These are phyloP conservation scores for Oreohelix idahoensis DNA, from an alignment of 1,140 invertebrate genomes.

Conservation along the genomic window DNA sequence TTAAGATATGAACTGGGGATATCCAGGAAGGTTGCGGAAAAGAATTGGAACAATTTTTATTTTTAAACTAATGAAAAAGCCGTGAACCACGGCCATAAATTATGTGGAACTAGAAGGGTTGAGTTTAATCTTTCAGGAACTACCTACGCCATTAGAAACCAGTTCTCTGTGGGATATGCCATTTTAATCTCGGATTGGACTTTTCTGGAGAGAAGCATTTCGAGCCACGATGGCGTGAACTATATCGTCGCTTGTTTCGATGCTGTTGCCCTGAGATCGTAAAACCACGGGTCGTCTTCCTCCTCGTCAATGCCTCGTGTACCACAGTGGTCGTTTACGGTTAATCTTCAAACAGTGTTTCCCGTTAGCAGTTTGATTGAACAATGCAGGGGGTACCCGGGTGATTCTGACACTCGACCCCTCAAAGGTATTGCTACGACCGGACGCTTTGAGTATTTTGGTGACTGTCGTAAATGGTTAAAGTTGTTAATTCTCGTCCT, in stretches of 20 bases:
- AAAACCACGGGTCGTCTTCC: not conserved
- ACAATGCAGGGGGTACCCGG: not conserved
- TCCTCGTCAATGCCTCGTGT: not conserved
- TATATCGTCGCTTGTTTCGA: not conserved
- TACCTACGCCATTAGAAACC: too few relatives aligned
- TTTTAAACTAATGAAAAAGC: too few relatives aligned
- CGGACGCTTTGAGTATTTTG: too few relatives aligned
- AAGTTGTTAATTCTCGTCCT: not conserved
- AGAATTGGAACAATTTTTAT: too few relatives aligned
- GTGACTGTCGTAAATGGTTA: too few relatives aligned
- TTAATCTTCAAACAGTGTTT: not conserved
- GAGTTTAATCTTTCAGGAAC: too few relatives aligned
- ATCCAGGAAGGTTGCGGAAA: too few relatives aligned
- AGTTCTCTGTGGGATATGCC: too few relatives aligned
- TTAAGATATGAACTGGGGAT: too few relatives aligned
- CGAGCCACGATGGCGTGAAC: not conserved
- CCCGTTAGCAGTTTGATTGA: not conserved
- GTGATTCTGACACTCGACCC: not conserved
- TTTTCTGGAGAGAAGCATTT: not conserved
- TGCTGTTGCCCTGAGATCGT: not conserved
- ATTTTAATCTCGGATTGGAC: not conserved
- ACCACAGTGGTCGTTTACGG: not conserved
- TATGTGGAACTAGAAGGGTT: too few relatives aligned
- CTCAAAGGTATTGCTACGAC: not conserved
- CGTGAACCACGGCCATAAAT: too few relatives aligned